Evolutionary conservation across 2,888 invertebrate species (phyloP).

Genomic region (Cyclophora punctaria): DNA sequence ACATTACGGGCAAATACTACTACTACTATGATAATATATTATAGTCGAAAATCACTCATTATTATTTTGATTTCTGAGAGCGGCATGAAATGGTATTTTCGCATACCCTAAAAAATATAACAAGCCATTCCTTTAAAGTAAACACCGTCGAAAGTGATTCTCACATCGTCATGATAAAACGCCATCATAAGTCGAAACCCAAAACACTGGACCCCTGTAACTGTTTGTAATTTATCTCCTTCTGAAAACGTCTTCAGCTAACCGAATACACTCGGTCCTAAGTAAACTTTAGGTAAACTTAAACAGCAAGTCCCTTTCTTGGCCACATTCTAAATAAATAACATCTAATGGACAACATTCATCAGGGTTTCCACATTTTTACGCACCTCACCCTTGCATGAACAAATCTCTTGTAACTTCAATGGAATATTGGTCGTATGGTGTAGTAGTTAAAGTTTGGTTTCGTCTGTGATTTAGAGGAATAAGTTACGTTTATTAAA

Average conservation of each 20-base stretch:
- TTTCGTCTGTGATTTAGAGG: constrained; percentile 22
- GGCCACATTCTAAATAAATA: constrained; percentile 76
- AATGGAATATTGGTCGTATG: constrained; percentile 26
- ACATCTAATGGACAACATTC: constrained; percentile 76
- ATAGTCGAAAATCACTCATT: too few relatives aligned
- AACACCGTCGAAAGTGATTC: constrained; percentile 32
- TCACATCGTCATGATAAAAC: constrained; percentile 55
- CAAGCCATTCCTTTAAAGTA: constrained; percentile 14
- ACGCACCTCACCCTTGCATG: constrained; percentile 63
- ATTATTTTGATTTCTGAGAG: too few relatives aligned
- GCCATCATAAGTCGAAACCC: constrained; percentile 59
- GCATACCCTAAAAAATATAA: too few relatives aligned
- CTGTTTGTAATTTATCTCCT: constrained; percentile 59
- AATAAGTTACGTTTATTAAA: constrained; percentile 60
- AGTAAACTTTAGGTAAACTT: constrained; percentile 72
- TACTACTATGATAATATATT: too few relatives aligned
- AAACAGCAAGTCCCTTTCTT: constrained; percentile 67
- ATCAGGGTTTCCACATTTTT: constrained; percentile 75
- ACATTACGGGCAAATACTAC: too few relatives aligned
- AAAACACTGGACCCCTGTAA: constrained; percentile 69
- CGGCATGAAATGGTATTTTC: too few relatives aligned
- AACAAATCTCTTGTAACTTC: constrained; percentile 31
- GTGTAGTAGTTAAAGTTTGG: constrained; percentile 15
- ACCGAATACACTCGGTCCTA: constrained; percentile 72
- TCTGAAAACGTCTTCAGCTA: constrained; percentile 64